Percentiles rank a stretch among this genome's conserved stretches.
Evolutionary conservation across 2,888 invertebrate species (phyloP).

Genomic region (Philereme vetulata): DNA sequence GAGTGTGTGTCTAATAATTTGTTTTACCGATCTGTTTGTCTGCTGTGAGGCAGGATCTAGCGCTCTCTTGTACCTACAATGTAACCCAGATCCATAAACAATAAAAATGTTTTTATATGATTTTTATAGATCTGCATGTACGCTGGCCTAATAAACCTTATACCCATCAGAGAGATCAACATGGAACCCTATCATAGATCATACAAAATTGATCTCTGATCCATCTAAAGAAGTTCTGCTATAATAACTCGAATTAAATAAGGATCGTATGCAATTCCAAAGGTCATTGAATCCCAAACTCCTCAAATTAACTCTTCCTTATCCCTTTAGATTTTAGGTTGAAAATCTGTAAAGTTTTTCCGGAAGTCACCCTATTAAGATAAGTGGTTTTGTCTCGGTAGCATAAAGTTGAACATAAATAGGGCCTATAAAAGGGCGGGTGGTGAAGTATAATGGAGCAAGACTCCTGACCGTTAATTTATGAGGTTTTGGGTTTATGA

Average conservation of each 20-base stretch:
- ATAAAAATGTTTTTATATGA: too few relatives aligned
- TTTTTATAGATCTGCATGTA: not conserved
- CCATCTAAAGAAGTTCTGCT: not conserved
- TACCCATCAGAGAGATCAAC: not conserved
- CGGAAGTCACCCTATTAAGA: constrained; percentile 32
- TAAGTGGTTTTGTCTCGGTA: constrained; percentile 37
- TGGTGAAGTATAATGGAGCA: constrained; percentile 36
- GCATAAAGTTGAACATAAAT: constrained; percentile 39
- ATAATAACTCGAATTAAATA: not conserved
- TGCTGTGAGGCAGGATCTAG: too few relatives aligned
- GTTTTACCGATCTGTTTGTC: too few relatives aligned
- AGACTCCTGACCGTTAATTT: constrained; percentile 38
- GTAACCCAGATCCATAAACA: too few relatives aligned
- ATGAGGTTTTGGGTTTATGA: constrained; percentile 41
- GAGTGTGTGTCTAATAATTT: too few relatives aligned
- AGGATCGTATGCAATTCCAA: constrained; percentile 1
- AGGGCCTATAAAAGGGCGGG: constrained; percentile 37
- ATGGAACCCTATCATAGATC: not conserved
- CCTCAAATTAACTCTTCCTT: not conserved
- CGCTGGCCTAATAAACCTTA: constrained; percentile 2
- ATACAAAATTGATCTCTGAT: constrained; percentile 7
- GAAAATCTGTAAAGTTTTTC: constrained; percentile 16
- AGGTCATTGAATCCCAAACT: constrained; percentile 12
- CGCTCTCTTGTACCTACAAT: too few relatives aligned
- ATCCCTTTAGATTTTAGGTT: constrained; percentile 15